A percentile compares a stretch with the other conserved stretches of the same genome.
Evolutionary conservation across 2,113 vertebrate genomes (phyloP).

Genomic region (Thalassoma bifasciatum): DNA sequence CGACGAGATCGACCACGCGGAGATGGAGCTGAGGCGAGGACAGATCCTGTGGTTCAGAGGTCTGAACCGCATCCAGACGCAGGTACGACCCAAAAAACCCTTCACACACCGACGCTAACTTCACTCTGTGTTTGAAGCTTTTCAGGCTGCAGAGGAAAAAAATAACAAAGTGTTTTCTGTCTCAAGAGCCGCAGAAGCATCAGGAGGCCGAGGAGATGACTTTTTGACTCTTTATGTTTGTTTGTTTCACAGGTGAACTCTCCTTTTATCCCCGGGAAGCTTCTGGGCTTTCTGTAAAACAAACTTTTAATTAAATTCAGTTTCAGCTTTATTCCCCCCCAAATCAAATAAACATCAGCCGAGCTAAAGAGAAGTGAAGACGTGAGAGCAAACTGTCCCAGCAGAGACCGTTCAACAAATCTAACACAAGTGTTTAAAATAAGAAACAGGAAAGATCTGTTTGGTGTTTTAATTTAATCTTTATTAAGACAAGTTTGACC

Average conservation of each 20-base stretch:
- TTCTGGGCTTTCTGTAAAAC: background rate
- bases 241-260: background rate
- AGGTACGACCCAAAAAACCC: constrained; percentile 83
- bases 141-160: background rate
- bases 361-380: too few species aligned
- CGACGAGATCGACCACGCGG: constrained; percentile 95
- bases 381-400: background rate
- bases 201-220: background rate
- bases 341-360: background rate
- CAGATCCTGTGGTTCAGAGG: constrained; percentile 99
- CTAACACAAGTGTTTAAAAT: background rate
- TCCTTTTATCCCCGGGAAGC: background rate
- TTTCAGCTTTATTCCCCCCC: background rate
- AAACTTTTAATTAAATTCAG: background rate
- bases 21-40: constrained; percentile 95
- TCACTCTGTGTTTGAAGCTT: background rate
- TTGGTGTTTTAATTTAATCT: too few species aligned
- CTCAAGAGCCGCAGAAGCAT: too few species aligned
- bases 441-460: too few species aligned
- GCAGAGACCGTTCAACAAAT: background rate
- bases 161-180: background rate
- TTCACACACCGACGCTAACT: background rate
- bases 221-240: background rate
- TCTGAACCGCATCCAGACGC: constrained; percentile 98
- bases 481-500: too few species aligned